Conservation (phyloP, 2,113 vertebrate species). For the Castor canadensis region DNA sequence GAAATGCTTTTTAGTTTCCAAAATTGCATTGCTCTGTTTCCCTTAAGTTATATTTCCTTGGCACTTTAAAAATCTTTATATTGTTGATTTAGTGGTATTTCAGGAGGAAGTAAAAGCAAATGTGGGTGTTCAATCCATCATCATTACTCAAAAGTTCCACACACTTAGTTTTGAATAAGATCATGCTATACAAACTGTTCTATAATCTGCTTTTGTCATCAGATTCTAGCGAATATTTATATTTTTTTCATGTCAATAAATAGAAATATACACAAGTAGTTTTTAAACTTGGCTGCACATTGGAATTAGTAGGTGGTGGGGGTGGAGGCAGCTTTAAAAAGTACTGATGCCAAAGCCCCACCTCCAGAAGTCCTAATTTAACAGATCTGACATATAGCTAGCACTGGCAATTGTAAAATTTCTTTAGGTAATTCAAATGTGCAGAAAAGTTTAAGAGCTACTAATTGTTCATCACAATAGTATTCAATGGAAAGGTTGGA, state of each 20-base stretch:
- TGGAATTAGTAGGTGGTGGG: constrained; percentile 19
- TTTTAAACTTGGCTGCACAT: constrained; percentile 50
- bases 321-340: constrained; percentile 37
- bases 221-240: constrained; percentile 70
- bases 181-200: constrained; percentile 66
- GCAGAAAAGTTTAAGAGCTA: constrained; percentile 4
- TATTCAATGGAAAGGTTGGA: background rate
- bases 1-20: constrained; percentile 56
- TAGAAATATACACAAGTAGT: constrained; percentile 47
- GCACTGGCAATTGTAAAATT: background rate
- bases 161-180: constrained; percentile 69
- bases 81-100: constrained; percentile 60
- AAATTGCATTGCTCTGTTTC: constrained; percentile 50
- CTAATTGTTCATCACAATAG: background rate
- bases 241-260: constrained; percentile 65
- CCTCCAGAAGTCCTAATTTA: constrained; percentile 54
- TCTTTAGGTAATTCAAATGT: constrained; percentile 33
- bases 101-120: constrained; percentile 63
- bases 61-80: constrained; percentile 45
- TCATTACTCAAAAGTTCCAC: constrained; percentile 70
- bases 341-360: constrained; percentile 29
- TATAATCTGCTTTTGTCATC: constrained; percentile 70
- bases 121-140: constrained; percentile 60
- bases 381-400: constrained; percentile 1
- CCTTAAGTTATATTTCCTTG: constrained; percentile 43